phyloP scores from a whole-genome alignment of 2,797 vertebrate genomes.

The Sebastes ruberrimus region DNA sequence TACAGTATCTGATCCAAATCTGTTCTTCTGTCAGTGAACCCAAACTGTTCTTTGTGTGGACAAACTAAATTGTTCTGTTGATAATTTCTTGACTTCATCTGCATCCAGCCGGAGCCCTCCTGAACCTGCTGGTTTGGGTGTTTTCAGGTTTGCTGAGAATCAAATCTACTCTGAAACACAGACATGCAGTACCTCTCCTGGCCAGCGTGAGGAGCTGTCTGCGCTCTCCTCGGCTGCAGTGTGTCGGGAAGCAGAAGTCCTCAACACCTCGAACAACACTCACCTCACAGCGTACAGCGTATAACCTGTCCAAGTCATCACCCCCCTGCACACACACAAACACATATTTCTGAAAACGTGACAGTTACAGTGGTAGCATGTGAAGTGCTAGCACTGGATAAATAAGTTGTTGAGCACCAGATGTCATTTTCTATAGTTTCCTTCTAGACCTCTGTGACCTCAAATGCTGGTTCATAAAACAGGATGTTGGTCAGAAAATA shows the following conservation, averaged over 20 bases:
- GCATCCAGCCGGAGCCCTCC: rapidly evolving
- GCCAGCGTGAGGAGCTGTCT: slow-evolving; percentile 73
- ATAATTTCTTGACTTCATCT: neutral
- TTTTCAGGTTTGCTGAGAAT: neutral
- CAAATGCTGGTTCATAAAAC: neutral
- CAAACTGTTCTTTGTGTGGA: neutral
- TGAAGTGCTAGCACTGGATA: neutral
- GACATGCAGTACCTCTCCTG: slow-evolving; percentile 63
- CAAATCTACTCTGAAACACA: too few species aligned
- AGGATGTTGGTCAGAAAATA: neutral
- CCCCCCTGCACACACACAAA: slow-evolving; percentile 31
- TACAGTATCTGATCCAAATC: too few species aligned
- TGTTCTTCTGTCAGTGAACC: too few species aligned
- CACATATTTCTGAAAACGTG: neutral
- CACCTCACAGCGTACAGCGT: slow-evolving; percentile 67
- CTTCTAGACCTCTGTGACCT: neutral
- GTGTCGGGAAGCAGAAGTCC: slow-evolving; percentile 78
- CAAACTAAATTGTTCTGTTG: neutral
- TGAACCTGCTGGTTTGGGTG: neutral
- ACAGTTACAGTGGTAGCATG: neutral
- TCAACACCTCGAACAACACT: slow-evolving; percentile 69
- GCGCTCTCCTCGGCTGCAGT: slow-evolving; percentile 82
- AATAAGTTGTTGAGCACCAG: neutral
- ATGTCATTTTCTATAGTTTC: neutral
- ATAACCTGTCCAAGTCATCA: slow-evolving; percentile 55